Percentiles rank a stretch among this genome's conserved stretches.
phyloP scores from a whole-genome alignment of 2,888 invertebrate genomes.

The Drosophila mettleri region DNA sequence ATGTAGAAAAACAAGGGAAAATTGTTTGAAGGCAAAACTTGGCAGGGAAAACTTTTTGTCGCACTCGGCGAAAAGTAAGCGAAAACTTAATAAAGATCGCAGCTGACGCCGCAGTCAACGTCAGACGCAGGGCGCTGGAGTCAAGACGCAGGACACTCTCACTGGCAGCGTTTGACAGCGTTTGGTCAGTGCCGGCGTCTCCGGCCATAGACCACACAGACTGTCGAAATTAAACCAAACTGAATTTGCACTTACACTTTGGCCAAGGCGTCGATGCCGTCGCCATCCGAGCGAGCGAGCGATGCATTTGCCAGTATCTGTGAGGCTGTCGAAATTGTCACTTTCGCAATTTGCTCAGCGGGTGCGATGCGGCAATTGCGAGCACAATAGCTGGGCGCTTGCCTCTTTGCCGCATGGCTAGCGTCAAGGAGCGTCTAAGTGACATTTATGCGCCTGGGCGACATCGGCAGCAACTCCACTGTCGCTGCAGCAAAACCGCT shows the following conservation, averaged over 20 bases:
- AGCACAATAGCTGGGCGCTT: slow-evolving; percentile 60
- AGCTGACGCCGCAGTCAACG: slow-evolving; percentile 56
- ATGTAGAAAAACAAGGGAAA: slow-evolving; percentile 74
- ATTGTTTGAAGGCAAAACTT: slow-evolving; percentile 70
- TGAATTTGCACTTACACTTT: slow-evolving; percentile 79
- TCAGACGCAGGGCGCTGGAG: background rate
- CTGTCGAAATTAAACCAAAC: slow-evolving; percentile 80
- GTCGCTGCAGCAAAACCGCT: slow-evolving; percentile 12
- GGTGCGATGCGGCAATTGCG: slow-evolving; percentile 36
- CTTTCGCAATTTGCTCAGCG: slow-evolving; percentile 75
- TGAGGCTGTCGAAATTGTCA: slow-evolving; percentile 77
- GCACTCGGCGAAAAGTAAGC: slow-evolving; percentile 81
- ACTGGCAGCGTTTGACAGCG: slow-evolving; percentile 50
- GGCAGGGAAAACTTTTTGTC: slow-evolving; percentile 67
- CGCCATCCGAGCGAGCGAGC: too few species aligned
- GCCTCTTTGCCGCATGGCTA: slow-evolving; percentile 53
- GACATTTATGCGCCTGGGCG: slow-evolving; percentile 78
- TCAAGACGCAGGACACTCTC: slow-evolving; percentile 10
- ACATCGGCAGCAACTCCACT: slow-evolving; percentile 13
- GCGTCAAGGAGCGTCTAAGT: slow-evolving; percentile 76
- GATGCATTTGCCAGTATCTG: slow-evolving; percentile 23
- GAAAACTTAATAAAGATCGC: slow-evolving; percentile 82
- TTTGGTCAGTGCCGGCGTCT: slow-evolving; percentile 61
- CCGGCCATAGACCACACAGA: slow-evolving; percentile 59
- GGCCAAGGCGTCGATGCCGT: slow-evolving; percentile 33